Evolutionary conservation across 2,888 invertebrate species (phyloP).

Genomic region (Tipula lateralis): DNA sequence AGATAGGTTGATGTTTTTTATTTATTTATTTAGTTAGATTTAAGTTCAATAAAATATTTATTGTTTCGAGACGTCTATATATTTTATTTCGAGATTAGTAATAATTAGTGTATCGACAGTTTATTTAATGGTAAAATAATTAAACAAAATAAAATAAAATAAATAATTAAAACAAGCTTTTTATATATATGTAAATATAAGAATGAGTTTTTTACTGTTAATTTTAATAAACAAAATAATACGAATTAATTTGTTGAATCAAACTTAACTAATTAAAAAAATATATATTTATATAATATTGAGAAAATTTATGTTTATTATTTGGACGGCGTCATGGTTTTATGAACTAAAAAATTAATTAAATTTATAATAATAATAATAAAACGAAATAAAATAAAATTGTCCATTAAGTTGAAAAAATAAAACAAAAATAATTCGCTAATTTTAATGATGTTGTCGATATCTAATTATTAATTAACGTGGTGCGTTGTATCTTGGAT

Average conservation of each 20-base stretch:
- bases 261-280: background rate
- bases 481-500: background rate
- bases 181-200: background rate
- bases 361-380: background rate
- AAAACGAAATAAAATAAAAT: background rate
- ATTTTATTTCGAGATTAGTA: background rate
- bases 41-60: background rate
- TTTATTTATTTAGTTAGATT: background rate
- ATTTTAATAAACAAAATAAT: background rate
- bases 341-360: background rate
- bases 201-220: background rate
- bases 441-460: background rate
- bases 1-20: background rate
- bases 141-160: background rate
- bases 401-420: background rate
- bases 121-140: background rate
- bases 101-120: constrained; percentile 15
- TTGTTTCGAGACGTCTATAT: background rate
- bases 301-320: constrained; percentile 25
- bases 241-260: background rate
- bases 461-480: background rate
- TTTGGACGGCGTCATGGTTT: constrained; percentile 29
- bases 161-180: constrained; percentile 3
- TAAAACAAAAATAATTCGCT: background rate
- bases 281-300: background rate